phyloP scores from a whole-genome alignment of 2,113 vertebrate genomes.

The Vidua macroura region DNA sequence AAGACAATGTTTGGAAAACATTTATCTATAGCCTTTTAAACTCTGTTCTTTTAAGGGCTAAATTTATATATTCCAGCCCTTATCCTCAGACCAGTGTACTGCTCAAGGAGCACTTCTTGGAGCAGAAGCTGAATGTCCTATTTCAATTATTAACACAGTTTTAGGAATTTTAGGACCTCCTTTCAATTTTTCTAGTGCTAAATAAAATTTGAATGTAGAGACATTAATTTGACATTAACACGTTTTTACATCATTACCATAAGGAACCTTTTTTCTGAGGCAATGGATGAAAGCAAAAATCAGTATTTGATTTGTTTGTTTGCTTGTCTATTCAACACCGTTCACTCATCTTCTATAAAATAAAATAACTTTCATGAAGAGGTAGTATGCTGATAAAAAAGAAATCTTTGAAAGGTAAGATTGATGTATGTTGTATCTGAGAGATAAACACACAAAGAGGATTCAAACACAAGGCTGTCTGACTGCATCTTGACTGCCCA shows the following conservation, averaged over 20 bases:
- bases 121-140: constrained; percentile 61
- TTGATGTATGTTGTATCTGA: not conserved
- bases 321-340: not conserved
- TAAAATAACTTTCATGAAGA: not conserved
- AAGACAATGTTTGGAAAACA: not conserved
- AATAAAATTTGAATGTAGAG: constrained; percentile 48
- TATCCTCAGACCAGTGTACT: not conserved
- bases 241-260: not conserved
- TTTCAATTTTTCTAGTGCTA: constrained; percentile 40
- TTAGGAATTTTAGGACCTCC: constrained; percentile 15
- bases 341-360: not conserved
- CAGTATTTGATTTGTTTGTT: not conserved
- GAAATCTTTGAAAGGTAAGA: not conserved
- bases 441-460: not conserved
- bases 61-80: constrained; percentile 2
- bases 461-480: not conserved
- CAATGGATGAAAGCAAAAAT: not conserved
- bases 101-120: constrained; percentile 49
- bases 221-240: not conserved
- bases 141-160: constrained; percentile 33
- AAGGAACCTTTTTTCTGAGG: not conserved
- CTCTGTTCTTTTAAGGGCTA: not conserved
- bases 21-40: not conserved
- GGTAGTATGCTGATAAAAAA: not conserved
- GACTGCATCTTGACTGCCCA: not conserved